A percentile compares a stretch with the other conserved stretches of the same genome.
These are phyloP conservation scores for Alexandromys fortis DNA, from an alignment of 2,113 vertebrate genomes.

Conservation along the genomic window DNA sequence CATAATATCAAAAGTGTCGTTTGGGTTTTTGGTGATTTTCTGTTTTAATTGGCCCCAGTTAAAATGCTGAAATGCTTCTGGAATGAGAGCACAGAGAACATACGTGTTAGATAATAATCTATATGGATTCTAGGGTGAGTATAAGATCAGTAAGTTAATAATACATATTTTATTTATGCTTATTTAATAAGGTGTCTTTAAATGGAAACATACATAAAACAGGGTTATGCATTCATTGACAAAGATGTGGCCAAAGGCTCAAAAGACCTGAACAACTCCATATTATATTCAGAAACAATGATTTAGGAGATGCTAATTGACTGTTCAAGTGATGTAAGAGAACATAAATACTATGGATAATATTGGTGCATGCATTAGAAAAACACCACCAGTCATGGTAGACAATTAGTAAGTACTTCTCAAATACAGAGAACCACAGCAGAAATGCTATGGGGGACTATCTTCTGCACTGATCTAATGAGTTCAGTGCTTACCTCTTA, in stretches of 20 bases:
- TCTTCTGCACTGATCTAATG: background rate
- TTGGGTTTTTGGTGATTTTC: background rate
- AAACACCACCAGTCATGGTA: slow-evolving; percentile 12
- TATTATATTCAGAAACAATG: background rate
- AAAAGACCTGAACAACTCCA: background rate
- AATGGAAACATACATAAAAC: slow-evolving; percentile 41
- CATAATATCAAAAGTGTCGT: background rate
- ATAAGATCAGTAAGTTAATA: slow-evolving; percentile 1
- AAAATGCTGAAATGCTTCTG: background rate
- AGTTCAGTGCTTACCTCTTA: background rate
- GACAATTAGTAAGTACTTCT: background rate
- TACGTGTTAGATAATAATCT: background rate
- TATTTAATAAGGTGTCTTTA: background rate
- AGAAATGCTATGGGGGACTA: background rate
- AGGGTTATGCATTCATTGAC: background rate
- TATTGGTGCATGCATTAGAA: background rate
- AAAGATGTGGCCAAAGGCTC: background rate
- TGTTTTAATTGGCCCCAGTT: slow-evolving; percentile 11
- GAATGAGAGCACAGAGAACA: slow-evolving; percentile 11
- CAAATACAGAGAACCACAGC: background rate
- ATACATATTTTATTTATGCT: background rate
- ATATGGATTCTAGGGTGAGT: background rate
- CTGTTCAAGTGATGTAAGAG: background rate
- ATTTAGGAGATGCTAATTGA: background rate
- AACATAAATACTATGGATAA: background rate